Evolutionary conservation across 1,140 invertebrate species (phyloP), one percentile per base, ranked within the genome.

Genomic region (Zaprionus capensis): DNA sequence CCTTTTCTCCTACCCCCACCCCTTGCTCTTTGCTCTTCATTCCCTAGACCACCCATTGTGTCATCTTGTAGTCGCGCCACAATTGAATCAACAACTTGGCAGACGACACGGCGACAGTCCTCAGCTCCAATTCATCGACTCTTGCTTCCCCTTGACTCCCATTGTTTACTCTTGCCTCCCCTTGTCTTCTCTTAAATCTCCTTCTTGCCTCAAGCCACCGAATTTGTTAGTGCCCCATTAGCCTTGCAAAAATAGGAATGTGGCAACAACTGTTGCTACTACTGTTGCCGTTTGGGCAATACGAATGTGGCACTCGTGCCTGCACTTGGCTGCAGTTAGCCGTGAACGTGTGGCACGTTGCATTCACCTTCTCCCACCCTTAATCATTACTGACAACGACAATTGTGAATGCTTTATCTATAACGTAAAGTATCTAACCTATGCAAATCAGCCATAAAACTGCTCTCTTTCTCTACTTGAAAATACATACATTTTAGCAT

Each of bases 51-150:
- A 51, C 20, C 11, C 20, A 24, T 24, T 51, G n/a, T 64, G 28
- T 17, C 55, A 67, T 26, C 31, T 34, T 28, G 14, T 34, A 20
- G 12, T 34, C 38, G 17, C 11, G 49, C 38, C 34, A 31, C 22
- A 58, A 77, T 77, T 77, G 75, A 73, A 77, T 73, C 71, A 77
- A 68, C 71, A 68, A 58, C 31, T 63, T 68, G 57, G 63, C 70
- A 67, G 58, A 66, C 75, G 41, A 44, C 51, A 72, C 44, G 69
- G 56, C 31, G 31, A 34, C 31, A 34, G 24, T 26, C 24, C 24
- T 26, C 4, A 26, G 24, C 24, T 26, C 4, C 24, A 26, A 26
- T 26, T 26, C 5, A 26, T 26, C 24, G 24, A 24, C 24, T 5
- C 24, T 24, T 31, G 31, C 9, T 9, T 31, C 7, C 9, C 31